phyloP scores from a whole-genome alignment of 2,888 invertebrate genomes.

The Andrena camellia region DNA sequence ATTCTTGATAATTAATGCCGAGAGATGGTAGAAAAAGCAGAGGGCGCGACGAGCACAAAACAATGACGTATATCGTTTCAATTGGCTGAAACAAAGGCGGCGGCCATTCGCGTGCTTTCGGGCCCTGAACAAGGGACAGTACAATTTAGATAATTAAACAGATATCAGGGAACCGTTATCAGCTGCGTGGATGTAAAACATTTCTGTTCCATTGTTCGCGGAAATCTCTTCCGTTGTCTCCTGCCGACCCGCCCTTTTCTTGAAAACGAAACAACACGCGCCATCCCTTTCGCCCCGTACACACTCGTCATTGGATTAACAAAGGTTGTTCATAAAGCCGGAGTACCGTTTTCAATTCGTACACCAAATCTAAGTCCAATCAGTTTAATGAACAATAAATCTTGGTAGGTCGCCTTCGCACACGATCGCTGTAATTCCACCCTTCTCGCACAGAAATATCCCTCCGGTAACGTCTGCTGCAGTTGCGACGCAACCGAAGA shows the following conservation, averaged over 20 bases:
- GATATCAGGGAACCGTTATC: constrained; percentile 74
- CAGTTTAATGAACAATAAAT: no score
- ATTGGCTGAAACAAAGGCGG: constrained; percentile 35
- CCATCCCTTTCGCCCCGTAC: neutral
- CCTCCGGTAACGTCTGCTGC: neutral
- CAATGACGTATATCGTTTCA: constrained; percentile 35
- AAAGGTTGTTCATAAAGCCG: no score
- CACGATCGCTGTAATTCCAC: neutral
- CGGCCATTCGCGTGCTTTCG: constrained; percentile 55
- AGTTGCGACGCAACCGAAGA: neutral
- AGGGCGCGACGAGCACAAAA: constrained; percentile 13
- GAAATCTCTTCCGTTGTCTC: constrained; percentile 47
- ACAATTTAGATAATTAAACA: constrained; percentile 81
- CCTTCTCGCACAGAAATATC: neutral
- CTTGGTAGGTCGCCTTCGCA: no score
- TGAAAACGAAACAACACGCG: constrained; percentile 15
- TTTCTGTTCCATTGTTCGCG: constrained; percentile 50
- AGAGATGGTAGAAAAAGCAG: constrained; percentile 7
- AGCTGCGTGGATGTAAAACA: constrained; percentile 72
- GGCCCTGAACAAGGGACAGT: constrained; percentile 69
- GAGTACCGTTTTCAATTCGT: no score
- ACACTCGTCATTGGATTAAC: no score
- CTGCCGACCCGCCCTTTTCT: constrained; percentile 27
- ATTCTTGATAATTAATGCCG: neutral
- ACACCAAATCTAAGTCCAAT: no score